Evolutionary conservation across 2,113 vertebrate species (phyloP).

Genomic region (Dipodomys stephensi): DNA sequence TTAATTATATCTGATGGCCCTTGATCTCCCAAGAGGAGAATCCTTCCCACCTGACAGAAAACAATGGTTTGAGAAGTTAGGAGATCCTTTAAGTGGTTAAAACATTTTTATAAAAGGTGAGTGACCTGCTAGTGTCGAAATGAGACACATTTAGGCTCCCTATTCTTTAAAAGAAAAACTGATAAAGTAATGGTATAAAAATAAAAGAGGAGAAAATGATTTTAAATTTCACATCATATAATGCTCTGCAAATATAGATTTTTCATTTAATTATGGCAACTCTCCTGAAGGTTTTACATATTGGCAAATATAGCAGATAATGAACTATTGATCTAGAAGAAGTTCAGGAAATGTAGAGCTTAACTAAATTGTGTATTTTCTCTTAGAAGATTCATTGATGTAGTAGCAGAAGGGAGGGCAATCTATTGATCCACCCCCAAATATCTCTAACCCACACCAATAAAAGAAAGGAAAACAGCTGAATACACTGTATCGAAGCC

Average conservation of each 20-base stretch:
- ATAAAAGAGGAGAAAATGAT: constrained; percentile 13
- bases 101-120: constrained; percentile 40
- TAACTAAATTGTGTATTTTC: constrained; percentile 40
- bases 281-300: constrained; percentile 55
- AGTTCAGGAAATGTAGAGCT: constrained; percentile 56
- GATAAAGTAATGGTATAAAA: not conserved
- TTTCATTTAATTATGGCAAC: constrained; percentile 54
- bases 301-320: constrained; percentile 63
- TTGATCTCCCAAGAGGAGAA: constrained; percentile 63
- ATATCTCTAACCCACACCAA: not conserved
- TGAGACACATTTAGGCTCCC: not conserved
- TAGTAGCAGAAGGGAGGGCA: not conserved
- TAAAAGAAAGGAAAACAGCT: not conserved
- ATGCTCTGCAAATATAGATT: not conserved
- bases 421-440: not conserved
- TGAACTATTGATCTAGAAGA: constrained; percentile 60
- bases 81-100: constrained; percentile 55
- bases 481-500: not conserved
- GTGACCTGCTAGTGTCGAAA: not conserved
- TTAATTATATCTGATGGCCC: constrained; percentile 62
- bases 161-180: constrained; percentile 34
- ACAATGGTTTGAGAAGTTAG: constrained; percentile 35
- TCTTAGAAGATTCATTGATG: constrained; percentile 1
- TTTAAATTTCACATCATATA: constrained; percentile 37
- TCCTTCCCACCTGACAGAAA: constrained; percentile 65